phyloP scores from a whole-genome alignment of 2,113 vertebrate genomes.

The Saimiri boliviensis region DNA sequence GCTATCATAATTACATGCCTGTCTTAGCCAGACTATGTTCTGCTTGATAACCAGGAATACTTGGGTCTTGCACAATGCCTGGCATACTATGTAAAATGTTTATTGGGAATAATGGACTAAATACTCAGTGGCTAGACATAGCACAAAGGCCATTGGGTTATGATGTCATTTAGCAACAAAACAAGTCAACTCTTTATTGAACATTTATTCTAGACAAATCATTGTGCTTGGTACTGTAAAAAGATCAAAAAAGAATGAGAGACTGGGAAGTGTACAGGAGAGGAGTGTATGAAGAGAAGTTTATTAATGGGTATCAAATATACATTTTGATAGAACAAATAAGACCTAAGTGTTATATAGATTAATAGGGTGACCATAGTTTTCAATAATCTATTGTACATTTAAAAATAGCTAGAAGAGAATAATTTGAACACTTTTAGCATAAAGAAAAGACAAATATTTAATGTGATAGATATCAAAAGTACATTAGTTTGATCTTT shows the following conservation, averaged over 20 bases:
- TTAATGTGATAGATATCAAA: not conserved
- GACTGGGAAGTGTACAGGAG: not conserved
- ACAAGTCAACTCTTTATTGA: not conserved
- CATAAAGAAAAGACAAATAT: not conserved
- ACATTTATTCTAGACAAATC: conserved; percentile 13
- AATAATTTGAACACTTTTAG: not conserved
- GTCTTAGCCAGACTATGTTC: not conserved
- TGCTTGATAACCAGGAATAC: not conserved
- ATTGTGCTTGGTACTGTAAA: not conserved
- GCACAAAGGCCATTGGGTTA: not conserved
- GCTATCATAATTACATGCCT: not conserved
- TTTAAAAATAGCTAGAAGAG: not conserved
- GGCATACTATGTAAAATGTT: not conserved
- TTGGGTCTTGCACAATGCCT: conserved; percentile 26
- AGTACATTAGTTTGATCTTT: not conserved
- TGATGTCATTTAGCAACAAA: not conserved
- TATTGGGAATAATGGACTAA: not conserved
- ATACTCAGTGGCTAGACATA: not conserved
- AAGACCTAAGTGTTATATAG: not conserved
- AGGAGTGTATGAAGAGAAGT: not conserved
- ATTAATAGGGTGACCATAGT: not conserved
- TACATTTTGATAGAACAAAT: not conserved
- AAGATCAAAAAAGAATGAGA: not conserved
- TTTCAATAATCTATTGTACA: not conserved
- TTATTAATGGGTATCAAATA: not conserved